These are phyloP conservation scores for Zaprionus davidi DNA, from an alignment of 1,140 invertebrate genomes.

Conservation along the genomic window DNA sequence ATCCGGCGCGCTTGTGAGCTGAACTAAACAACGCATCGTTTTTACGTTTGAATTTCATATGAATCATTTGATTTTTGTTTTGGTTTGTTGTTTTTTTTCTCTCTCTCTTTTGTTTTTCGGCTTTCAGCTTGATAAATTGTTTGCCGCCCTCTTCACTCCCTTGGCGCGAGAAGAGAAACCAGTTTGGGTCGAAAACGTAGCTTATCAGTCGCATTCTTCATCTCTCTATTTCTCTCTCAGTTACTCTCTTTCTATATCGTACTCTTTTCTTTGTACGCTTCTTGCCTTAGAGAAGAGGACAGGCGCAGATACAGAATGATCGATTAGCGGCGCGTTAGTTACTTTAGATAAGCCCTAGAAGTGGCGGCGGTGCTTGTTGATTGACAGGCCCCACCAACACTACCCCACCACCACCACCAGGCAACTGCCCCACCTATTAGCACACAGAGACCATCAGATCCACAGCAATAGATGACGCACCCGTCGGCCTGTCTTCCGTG, in stretches of 20 bases:
- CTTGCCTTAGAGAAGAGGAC: constrained; percentile 3
- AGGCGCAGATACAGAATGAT: constrained; percentile 46
- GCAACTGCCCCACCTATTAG: not conserved
- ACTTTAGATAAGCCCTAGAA: constrained; percentile 60
- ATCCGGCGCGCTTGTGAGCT: constrained; percentile 38
- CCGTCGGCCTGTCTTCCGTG: constrained; percentile 1
- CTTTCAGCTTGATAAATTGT: constrained; percentile 45
- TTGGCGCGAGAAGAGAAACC: constrained; percentile 31
- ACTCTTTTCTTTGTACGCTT: not conserved
- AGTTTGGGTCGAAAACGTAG: constrained; percentile 27
- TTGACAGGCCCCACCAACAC: constrained; percentile 40
- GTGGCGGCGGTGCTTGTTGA: constrained; percentile 57
- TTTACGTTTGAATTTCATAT: constrained; percentile 63
- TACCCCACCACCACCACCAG: constrained; percentile 6
- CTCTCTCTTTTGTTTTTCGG: constrained; percentile 9
- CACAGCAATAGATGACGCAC: constrained; percentile 20
- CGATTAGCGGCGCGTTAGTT: constrained; percentile 60
- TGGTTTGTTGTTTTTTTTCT: constrained; percentile 29
- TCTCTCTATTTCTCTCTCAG: not conserved
- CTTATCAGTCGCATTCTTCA: constrained; percentile 49
- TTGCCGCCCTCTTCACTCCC: constrained; percentile 21
- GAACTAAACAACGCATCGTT: constrained; percentile 57
- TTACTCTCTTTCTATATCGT: not conserved
- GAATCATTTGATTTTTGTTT: constrained; percentile 48
- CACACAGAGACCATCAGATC: not conserved